phyloP scores from a whole-genome alignment of 2,797 vertebrate genomes.

The Labeo calbasu region DNA sequence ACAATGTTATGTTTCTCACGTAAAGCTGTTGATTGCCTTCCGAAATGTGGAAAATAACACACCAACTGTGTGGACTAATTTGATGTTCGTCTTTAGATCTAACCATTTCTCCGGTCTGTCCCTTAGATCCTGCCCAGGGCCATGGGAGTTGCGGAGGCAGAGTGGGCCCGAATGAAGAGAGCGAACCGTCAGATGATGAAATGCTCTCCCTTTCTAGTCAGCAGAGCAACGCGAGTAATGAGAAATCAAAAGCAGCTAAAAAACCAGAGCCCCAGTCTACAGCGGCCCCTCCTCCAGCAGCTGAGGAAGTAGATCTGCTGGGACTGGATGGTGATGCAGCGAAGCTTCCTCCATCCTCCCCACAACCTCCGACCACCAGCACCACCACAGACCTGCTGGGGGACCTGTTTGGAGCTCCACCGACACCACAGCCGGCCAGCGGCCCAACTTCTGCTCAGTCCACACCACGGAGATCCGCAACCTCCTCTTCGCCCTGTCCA shows the following conservation, averaged over 20 bases:
- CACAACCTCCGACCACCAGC: constrained; percentile 79
- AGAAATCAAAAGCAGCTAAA: constrained; percentile 70
- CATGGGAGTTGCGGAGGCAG: constrained; percentile 84
- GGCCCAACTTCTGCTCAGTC: constrained; percentile 86
- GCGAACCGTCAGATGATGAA: constrained; percentile 96
- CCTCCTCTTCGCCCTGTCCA: constrained; percentile 85
- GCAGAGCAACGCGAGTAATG: constrained; percentile 83
- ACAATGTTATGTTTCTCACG: not conserved
- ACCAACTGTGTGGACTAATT: not conserved
- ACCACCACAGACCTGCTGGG: constrained; percentile 90
- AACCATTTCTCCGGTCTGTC: constrained; percentile 26
- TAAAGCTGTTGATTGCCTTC: not conserved
- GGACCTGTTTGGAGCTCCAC: constrained; percentile 87
- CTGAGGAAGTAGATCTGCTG: constrained; percentile 91
- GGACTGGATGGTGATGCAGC: constrained; percentile 84
- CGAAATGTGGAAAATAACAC: not conserved
- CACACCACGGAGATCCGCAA: constrained; percentile 85
- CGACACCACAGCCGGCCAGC: constrained; percentile 75
- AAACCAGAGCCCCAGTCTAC: constrained; percentile 75
- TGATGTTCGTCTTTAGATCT: not conserved
- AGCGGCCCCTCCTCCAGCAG: constrained; percentile 63
- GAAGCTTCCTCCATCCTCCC: constrained; percentile 75
- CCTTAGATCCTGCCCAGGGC: constrained; percentile 79
- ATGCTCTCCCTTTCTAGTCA: constrained; percentile 97
- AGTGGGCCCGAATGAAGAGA: constrained; percentile 88